Evolutionary conservation across 2,113 vertebrate species (phyloP), one percentile per base, ranked within the genome.

Genomic region (Castor canadensis): DNA sequence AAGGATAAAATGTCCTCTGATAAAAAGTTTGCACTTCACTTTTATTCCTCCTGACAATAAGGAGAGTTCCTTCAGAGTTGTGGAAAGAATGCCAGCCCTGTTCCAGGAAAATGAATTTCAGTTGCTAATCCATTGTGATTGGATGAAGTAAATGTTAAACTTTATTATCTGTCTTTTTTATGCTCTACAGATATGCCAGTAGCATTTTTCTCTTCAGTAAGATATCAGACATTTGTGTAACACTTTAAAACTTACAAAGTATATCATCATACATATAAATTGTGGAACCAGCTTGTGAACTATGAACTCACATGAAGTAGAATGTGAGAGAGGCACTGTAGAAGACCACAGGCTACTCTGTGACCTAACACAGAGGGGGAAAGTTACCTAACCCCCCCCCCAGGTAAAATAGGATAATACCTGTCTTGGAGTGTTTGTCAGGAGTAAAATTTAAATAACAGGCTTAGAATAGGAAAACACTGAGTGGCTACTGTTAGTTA

Each of bases 321-420:
- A 81, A 75, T 30, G 11, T 30, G 47, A 62, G 47, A 76, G 91
- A 92, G 20, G 32, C 38, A 16, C 20, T 30, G 3, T 5, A 22
- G 28, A 81, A 56, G 30, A 81, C 32, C 22, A 10, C 11, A 40
- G 6, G 58, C 38, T 79, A 17, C 45, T 69, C 15, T 60, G 71
- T 94, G 67, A 77, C 43, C 8, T n/a, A n/a, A n/a, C n/a, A n/a
- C n/a, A n/a, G n/a, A n/a, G n/a, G 0, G 9, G 12, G 52, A 45
- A 32, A 62, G 9, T 76, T 89, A 47, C n/a, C 38, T 69, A 43
- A 98, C 73, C n/a, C 98, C 97, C 97, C 97, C 98, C 43, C 49
- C n/a, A n/a, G n/a, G 26, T 95, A 62, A 92, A 75, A 71, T 5
- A 97, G 47, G 13, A 73, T 84, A n/a, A 40, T 30, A 60, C 22